These are phyloP conservation scores for Grammomys dolichurus DNA, from an alignment of 2,113 vertebrate genomes.

Conservation along the genomic window DNA sequence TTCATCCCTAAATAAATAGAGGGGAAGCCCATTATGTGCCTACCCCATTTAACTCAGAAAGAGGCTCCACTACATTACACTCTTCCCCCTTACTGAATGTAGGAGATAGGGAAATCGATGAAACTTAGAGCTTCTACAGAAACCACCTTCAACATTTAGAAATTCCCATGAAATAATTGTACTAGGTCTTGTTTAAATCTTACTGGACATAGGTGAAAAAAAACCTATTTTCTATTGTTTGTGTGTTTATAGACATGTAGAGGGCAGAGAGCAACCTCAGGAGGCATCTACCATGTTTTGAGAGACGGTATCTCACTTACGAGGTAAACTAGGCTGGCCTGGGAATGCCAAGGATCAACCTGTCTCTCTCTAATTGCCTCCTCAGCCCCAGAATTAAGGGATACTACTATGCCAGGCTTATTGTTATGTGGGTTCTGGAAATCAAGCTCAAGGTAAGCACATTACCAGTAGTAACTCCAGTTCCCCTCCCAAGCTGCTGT, in stretches of 20 bases:
- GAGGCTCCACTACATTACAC: background rate
- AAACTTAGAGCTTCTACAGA: background rate
- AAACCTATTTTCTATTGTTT: background rate
- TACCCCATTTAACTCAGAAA: background rate
- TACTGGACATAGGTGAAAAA: background rate
- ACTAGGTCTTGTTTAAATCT: background rate
- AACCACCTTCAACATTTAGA: background rate
- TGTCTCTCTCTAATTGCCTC: background rate
- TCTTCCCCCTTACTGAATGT: background rate
- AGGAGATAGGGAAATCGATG: background rate
- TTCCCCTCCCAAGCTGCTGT: background rate
- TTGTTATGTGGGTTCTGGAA: background rate
- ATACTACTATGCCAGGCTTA: background rate
- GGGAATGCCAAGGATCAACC: background rate
- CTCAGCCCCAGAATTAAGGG: background rate
- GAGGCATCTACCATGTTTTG: background rate
- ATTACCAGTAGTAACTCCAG: background rate
- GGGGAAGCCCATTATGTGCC: background rate
- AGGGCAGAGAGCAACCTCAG: background rate
- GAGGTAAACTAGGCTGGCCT: background rate
- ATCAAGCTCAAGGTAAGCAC: background rate
- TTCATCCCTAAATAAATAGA: background rate
- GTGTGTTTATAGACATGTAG: background rate
- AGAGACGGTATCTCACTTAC: background rate
- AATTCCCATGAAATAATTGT: background rate